These are phyloP conservation scores for Camponotus pennsylvanicus DNA, from an alignment of 1,140 invertebrate genomes.

Conservation along the genomic window DNA sequence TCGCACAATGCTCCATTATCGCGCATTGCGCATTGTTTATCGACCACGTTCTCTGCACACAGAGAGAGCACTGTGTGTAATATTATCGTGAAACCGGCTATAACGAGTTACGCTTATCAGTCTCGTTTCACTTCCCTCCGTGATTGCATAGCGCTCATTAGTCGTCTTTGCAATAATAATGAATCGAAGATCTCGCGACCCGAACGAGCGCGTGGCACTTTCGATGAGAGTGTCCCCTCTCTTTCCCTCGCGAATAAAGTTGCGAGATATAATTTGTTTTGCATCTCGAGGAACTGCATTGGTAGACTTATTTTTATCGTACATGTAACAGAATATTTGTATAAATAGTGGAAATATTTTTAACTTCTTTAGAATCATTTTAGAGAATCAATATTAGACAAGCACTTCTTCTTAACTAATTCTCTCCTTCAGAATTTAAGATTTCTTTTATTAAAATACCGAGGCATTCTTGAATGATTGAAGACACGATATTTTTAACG, in stretches of 20 bases:
- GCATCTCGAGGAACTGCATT: no score
- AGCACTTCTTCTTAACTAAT: not conserved
- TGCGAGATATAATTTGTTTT: not conserved
- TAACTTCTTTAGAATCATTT: no score
- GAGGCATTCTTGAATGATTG: not conserved
- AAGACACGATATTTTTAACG: not conserved
- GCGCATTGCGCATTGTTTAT: slow-evolving; percentile 59
- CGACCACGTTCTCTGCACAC: slow-evolving; percentile 28
- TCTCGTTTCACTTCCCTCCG: slow-evolving; percentile 67
- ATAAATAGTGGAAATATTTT: not conserved
- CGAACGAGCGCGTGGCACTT: slow-evolving; percentile 23
- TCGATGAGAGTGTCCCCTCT: not conserved
- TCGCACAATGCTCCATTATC: slow-evolving; percentile 41
- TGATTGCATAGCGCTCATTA: slow-evolving; percentile 53
- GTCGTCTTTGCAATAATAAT: slow-evolving; percentile 48
- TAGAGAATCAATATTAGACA: not conserved
- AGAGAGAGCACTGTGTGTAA: slow-evolving; percentile 23
- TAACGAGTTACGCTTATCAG: slow-evolving; percentile 65
- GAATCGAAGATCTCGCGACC: slow-evolving; percentile 54
- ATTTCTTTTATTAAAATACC: not conserved
- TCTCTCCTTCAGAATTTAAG: not conserved
- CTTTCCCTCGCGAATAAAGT: not conserved
- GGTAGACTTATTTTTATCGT: no score
- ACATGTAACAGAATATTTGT: not conserved
- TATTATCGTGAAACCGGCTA: slow-evolving; percentile 62